Evolutionary conservation across 2,888 invertebrate genomes (phyloP), one percentile per base, ranked within the genome.

Genomic region (Epistrophella euchroma): DNA sequence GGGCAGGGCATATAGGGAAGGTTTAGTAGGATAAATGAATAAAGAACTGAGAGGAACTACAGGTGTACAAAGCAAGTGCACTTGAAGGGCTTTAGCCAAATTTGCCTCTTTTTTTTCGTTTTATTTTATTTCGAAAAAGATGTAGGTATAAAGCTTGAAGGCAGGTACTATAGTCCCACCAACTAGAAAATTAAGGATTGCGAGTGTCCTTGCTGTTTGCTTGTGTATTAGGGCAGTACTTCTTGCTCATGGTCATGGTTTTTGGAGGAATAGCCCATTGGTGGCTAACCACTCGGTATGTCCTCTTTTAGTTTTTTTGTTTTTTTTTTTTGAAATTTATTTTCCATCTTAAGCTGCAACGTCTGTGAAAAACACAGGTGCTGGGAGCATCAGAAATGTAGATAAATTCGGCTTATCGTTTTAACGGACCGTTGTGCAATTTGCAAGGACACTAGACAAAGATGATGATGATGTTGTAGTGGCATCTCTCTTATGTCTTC

Each of bases 341-440:
- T 85, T 68, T 81, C 62, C 60, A 68, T 76, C 81, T 85, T 85
- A 85, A 80, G 81, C 85, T 80, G 85, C 76, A 76, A 32, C 52
- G 76, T 68, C 81, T 85, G 85, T 72, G 81, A 81, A 76, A 72
- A 66, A 76, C 85, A 85, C 85, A 85, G 85, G 85, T 85, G 81
- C 76, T 76, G 35, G 19, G 60, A 85, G 62, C 81, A 81, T 66
- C 56, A 73, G 72, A 73, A 85, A 85, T 68, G 68, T 71, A 85
- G 76, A 85, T 85, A 85, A 85, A 85, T 85, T 76, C 81, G 72
- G 81, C 80, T 85, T 81, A 85, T 76, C 81, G 68, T 76, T 85
- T 81, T 72, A 79, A 84, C 79, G 84, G 84, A 75, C 70, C 75
- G 75, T 66, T 79, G 74, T 79, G 79, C 79, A 75, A 75, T 79